Evolutionary conservation across 2,888 invertebrate species (phyloP).

Genomic region (Ptilodon capucinus): DNA sequence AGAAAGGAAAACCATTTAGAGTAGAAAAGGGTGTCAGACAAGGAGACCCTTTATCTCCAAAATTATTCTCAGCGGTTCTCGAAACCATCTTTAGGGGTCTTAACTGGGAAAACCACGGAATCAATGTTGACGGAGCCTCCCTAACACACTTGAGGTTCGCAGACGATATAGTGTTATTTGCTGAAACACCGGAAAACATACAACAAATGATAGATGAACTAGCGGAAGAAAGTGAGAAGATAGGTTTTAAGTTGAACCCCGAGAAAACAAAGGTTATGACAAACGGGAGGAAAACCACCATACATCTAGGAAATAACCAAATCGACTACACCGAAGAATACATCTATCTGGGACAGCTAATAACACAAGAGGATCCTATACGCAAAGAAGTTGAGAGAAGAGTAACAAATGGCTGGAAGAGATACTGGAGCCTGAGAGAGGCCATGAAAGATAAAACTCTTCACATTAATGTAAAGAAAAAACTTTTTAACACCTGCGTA

Average conservation of each 20-base stretch:
- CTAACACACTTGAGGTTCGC: slow-evolving; percentile 25
- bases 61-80: slow-evolving; percentile 19
- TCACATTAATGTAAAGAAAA: not conserved
- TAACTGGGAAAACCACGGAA: slow-evolving; percentile 13
- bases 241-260: slow-evolving; percentile 10
- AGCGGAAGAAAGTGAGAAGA: slow-evolving; percentile 20
- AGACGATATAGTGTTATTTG: slow-evolving; percentile 28
- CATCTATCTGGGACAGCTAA: not conserved
- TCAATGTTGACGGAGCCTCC: slow-evolving; percentile 19
- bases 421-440: slow-evolving; percentile 8
- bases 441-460: slow-evolving; percentile 7
- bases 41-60: slow-evolving; percentile 17
- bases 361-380: not conserved
- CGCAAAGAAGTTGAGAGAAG: slow-evolving; percentile 9
- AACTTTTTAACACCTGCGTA: slow-evolving; percentile 9
- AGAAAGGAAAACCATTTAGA: slow-evolving; percentile 6
- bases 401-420: slow-evolving; percentile 6
- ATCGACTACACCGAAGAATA: too few relatives aligned
- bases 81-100: slow-evolving; percentile 17
- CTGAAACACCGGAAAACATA: slow-evolving; percentile 16
- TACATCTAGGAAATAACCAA: too few relatives aligned
- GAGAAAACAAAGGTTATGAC: slow-evolving; percentile 6
- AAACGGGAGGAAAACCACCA: not conserved
- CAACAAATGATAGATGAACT: slow-evolving; percentile 22
- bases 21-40: slow-evolving; percentile 23